These are phyloP conservation scores for Ceratotherium simum DNA, from an alignment of 2,113 vertebrate species.

Conservation along the genomic window DNA sequence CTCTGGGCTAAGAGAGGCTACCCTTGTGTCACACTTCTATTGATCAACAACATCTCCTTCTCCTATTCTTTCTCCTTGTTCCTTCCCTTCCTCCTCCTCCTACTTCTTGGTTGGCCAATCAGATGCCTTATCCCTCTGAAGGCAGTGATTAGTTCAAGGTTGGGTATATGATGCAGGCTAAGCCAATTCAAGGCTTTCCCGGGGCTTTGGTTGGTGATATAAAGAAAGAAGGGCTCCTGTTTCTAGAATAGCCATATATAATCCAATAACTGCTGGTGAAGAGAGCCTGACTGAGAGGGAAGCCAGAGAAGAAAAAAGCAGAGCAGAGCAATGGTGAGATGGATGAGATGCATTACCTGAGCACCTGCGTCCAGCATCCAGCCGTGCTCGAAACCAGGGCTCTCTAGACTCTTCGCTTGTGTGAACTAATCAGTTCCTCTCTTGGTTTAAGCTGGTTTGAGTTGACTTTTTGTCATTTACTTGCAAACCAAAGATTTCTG, in stretches of 20 bases:
- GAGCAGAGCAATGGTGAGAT: neutral
- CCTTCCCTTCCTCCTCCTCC: neutral
- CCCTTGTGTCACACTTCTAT: neutral
- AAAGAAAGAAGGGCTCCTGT: neutral
- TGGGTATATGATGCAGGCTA: neutral
- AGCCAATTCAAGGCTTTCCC: neutral
- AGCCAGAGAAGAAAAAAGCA: neutral
- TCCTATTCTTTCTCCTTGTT: neutral
- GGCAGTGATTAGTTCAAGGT: neutral
- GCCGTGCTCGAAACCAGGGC: rapidly evolving
- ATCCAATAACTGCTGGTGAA: neutral
- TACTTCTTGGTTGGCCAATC: neutral
- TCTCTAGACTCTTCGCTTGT: neutral
- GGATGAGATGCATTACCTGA: rapidly evolving
- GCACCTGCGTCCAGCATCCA: neutral
- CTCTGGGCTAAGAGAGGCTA: neutral
- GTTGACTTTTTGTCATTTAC: neutral
- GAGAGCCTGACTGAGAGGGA: neutral
- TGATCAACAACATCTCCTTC: neutral
- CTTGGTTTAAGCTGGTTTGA: neutral
- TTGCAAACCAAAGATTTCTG: neutral
- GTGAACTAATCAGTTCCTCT: rapidly evolving
- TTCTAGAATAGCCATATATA: neutral
- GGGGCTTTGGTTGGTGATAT: neutral
- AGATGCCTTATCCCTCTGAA: neutral